Evolutionary conservation across 2,113 vertebrate species (phyloP).

Genomic region (Lynx canadensis): DNA sequence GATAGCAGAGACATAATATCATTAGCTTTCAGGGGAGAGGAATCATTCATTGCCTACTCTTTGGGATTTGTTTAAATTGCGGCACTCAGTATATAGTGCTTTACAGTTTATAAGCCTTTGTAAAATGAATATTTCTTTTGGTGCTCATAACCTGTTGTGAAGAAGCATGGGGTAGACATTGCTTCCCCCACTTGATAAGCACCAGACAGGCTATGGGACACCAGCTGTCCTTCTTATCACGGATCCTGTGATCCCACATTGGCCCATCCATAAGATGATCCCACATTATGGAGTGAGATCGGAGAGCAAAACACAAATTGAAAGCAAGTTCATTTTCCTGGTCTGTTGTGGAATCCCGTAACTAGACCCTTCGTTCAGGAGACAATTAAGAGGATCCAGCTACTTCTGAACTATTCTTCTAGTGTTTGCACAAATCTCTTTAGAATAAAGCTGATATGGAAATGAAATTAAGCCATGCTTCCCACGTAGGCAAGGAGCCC

Average conservation of each 20-base stretch:
- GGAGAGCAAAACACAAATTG: background rate
- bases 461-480: no score
- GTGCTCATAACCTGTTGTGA: background rate
- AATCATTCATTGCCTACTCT: background rate
- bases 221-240: background rate
- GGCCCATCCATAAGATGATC: no score
- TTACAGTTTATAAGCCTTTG: background rate
- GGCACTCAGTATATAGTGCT: rapidly evolving
- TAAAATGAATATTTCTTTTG: background rate
- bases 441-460: no score
- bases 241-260: background rate
- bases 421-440: background rate
- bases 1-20: background rate
- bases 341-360: background rate
- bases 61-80: background rate
- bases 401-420: background rate
- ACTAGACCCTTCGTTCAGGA: background rate
- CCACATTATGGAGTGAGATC: background rate
- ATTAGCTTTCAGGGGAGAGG: background rate
- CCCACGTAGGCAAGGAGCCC: background rate
- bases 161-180: background rate
- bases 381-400: no score
- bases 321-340: background rate
- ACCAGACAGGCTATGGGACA: background rate
- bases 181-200: background rate